Conservation (phyloP, 1,140 invertebrate species). For the Brachionus sp. region DNA sequence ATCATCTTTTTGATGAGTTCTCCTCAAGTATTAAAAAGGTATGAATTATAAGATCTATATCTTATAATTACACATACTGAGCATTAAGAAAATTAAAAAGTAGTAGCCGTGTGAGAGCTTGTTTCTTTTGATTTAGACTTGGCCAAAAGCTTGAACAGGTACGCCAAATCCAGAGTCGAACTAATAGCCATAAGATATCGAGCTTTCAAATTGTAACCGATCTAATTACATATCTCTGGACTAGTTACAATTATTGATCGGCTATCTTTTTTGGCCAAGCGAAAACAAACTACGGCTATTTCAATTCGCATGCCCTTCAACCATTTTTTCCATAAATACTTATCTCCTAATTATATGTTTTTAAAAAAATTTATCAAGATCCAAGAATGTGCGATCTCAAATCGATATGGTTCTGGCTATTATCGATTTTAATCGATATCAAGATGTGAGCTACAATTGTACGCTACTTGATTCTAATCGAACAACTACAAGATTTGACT, state of each 20-base stretch:
- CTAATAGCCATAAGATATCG: constrained; percentile 12
- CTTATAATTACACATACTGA: constrained; percentile 23
- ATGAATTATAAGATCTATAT: constrained; percentile 29
- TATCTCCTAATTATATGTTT: constrained; percentile 40
- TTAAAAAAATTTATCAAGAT: constrained; percentile 27
- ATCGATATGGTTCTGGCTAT: constrained; percentile 36
- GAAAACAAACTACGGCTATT: constrained; percentile 22
- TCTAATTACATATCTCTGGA: constrained; percentile 32
- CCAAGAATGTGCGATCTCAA: background rate
- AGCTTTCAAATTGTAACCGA: constrained; percentile 1
- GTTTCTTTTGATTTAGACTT: background rate
- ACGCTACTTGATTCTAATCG: background rate
- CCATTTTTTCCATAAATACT: background rate
- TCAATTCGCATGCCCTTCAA: background rate
- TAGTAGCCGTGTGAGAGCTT: background rate
- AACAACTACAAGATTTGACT: background rate
- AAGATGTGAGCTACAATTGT: constrained; percentile 24
- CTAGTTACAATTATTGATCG: constrained; percentile 2
- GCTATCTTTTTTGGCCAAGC: background rate
- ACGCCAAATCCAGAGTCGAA: constrained; percentile 14
- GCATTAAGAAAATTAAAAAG: background rate
- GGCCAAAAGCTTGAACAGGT: background rate
- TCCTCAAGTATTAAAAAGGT: background rate
- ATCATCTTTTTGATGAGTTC: constrained; percentile 37
- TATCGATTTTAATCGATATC: constrained; percentile 28